phyloP scores from a whole-genome alignment of 1,140 invertebrate genomes.

The Ephestia elutella region DNA sequence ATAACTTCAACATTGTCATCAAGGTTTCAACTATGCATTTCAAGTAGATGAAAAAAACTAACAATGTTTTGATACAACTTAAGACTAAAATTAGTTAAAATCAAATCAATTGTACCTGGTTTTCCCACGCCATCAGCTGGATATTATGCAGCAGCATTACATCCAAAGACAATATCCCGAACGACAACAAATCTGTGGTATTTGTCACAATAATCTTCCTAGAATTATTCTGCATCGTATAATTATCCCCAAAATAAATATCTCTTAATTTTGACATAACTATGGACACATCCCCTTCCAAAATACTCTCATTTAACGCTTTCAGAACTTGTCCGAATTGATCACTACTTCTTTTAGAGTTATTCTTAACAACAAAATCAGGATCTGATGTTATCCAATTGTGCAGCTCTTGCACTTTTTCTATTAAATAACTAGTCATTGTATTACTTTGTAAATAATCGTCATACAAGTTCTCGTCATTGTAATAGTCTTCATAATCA shows the following conservation, averaged over 20 bases:
- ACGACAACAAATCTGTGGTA: slow-evolving; percentile 71
- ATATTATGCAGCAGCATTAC: slow-evolving; percentile 77
- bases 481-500: slow-evolving; percentile 57
- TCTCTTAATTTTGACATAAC: slow-evolving; percentile 69
- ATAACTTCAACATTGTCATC: no score
- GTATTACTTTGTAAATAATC: slow-evolving; percentile 65
- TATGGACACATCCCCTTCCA: slow-evolving; percentile 63
- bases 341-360: slow-evolving; percentile 21
- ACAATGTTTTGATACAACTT: no score
- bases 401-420: slow-evolving; percentile 71
- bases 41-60: no score
- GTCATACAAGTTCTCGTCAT: slow-evolving; percentile 59
- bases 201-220: slow-evolving; percentile 63
- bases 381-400: slow-evolving; percentile 68
- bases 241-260: slow-evolving; percentile 66
- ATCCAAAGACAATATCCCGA: slow-evolving; percentile 76
- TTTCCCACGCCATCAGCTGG: slow-evolving; percentile 75
- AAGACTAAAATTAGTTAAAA: no score
- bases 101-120: slow-evolving; percentile 42
- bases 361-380: slow-evolving; percentile 38
- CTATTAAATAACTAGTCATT: slow-evolving; percentile 63
- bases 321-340: slow-evolving; percentile 52
- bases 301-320: slow-evolving; percentile 67
- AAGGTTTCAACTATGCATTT: no score
- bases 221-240: slow-evolving; percentile 32